Evolutionary conservation across 2,113 vertebrate species (phyloP), one percentile per base, ranked within the genome.

Genomic region (Zosterops borbonicus): DNA sequence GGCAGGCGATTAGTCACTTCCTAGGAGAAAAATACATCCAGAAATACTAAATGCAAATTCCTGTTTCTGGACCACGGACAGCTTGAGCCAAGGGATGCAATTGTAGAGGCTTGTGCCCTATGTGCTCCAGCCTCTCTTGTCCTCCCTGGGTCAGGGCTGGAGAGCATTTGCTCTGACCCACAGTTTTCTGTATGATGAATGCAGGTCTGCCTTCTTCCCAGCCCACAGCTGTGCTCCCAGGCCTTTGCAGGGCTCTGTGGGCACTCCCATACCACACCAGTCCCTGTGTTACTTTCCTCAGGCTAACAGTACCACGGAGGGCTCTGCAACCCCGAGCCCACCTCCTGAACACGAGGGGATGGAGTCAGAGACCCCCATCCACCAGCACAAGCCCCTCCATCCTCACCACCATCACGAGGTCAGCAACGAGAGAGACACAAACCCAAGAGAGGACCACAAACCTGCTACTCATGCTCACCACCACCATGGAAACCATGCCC

Each of bases 301-400:
- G 97, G 88, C 44, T 84, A 96, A 94, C 68, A 70, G 39, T 42
- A 96, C 95, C 56, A 8, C 6, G 31, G 91, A 83, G 67, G 62
- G 12, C n/a, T 55, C 60, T 39, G 37, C 49, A 56, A 94, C 80
- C 41, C 50, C 12, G 0, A 96, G 29, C 81, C 50, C 29, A 0
- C 50, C 31, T 56, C 92, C 80, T 3, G n/a, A 84, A 44, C 46
- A 76, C 1, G 79, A 90, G 42, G 58, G 22, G 46, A 83, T 78
- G 63, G 91, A 74, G 15, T 23, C 71, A 31, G 86, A 80, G 67
- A 42, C 12, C 42, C 41, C 76, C 2, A 11, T 56, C 62, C 68
- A 39, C 42, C 76, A 83, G n/a, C 86, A 63, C 47, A 78, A 58
- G 14, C 68, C 47, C 11, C n/a, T 93, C 41, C 90, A 22, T 44